phyloP scores from a whole-genome alignment of 2,113 vertebrate species.

The Chionodraco myersi region DNA sequence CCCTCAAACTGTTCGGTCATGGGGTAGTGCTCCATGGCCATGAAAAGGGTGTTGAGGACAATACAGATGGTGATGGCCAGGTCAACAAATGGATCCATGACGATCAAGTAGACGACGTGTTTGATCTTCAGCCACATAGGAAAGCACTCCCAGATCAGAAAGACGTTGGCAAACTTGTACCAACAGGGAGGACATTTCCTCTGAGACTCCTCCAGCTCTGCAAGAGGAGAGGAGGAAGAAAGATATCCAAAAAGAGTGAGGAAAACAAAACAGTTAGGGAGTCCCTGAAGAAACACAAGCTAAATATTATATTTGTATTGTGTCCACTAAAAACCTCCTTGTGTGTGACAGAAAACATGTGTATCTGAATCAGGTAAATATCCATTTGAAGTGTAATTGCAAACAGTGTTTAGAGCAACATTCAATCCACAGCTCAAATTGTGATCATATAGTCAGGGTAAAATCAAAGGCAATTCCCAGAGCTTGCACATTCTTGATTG shows the following conservation, averaged over 20 bases:
- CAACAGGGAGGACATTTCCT: conserved; percentile 97
- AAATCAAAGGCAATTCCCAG: background rate
- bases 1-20: conserved; percentile 90
- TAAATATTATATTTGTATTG: background rate
- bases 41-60: conserved; percentile 97
- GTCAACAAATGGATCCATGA: conserved; percentile 99
- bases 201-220: conserved; percentile 97
- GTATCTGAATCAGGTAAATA: background rate
- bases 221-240: background rate
- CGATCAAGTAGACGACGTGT: conserved; percentile 93
- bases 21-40: conserved; percentile 99
- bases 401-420: background rate
- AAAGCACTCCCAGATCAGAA: conserved; percentile 98
- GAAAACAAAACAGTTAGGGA: background rate
- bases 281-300: background rate
- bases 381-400: background rate
- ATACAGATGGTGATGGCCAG: conserved; percentile 99
- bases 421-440: background rate
- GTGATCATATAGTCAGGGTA: background rate
- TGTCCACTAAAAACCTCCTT: background rate
- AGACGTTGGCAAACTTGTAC: conserved; percentile 96
- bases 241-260: background rate
- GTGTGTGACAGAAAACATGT: background rate
- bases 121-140: conserved; percentile 95
- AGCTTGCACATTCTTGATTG: background rate